Base-by-base conservation (phyloP, 2,888 invertebrate genomes). In the Hyalella azteca region DNA sequence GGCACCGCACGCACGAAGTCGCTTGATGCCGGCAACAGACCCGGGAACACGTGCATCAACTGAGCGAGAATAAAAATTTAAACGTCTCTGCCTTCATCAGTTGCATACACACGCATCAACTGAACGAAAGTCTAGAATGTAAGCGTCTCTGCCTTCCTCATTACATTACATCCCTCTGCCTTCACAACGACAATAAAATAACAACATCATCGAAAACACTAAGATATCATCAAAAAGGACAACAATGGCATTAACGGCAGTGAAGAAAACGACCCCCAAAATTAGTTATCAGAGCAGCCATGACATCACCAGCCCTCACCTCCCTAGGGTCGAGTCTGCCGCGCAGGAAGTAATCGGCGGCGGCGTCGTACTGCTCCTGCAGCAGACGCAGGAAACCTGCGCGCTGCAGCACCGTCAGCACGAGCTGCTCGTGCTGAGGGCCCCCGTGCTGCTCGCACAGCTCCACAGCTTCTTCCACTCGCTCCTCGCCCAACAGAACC, bases 391-490 rank as follows among this genome's bases (percentile, higher is more conserved):
- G 79, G 59, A 84, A 84, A n/a, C 84, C 84, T 13, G 84, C 84
- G 15, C 75, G 76, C 73, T 84, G 84, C 36, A 79, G 73, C 15
- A 84, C 78, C 22, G 50, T 82, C 32, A 45, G 77, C 39, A 76
- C 80, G 26, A 84, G 78, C 45, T 81, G 78, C 22, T 82, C 79
- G 73, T 82, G 81, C 29, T 82, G 82, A 26, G 80, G 81, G 11
- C 80, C 82, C 32, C 82, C 87, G 45, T 78, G 80, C 86, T 88
- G 89, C 85, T 88, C 87, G 81, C 89, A 88, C 49, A 90, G 85
- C 79, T 89, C 88, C 75, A 90, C 86, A 3, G 90, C 90, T 86
- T 90, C 90, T 15, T 87, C 87, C 2, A 90, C 89, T 81, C 89
- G 87, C 79, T 89, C 88, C 66, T 80, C 84, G 3, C 80, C 80